A percentile compares a stretch with the other conserved stretches of the same genome.
phyloP scores from a whole-genome alignment of 1,140 invertebrate species.

The Bicyclus anynana region DNA sequence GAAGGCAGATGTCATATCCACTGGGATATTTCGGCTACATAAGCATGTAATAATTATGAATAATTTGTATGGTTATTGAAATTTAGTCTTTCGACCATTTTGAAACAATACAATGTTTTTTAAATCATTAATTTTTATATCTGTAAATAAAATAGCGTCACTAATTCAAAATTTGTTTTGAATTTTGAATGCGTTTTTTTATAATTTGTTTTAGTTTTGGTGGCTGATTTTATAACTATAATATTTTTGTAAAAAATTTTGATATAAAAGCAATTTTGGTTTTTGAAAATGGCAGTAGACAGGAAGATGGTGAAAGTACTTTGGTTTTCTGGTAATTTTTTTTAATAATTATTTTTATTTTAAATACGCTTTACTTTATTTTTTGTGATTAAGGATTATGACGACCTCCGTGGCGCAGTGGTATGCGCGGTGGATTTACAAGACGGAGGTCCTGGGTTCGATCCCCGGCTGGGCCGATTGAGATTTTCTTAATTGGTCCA shows the following conservation, averaged over 20 bases:
- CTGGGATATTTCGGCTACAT: no score
- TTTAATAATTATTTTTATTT: constrained; percentile 9
- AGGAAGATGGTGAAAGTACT: constrained; percentile 39
- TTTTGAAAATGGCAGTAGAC: not conserved
- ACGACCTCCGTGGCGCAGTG: no score
- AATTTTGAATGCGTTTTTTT: not conserved
- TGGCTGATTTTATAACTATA: not conserved
- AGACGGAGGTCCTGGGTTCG: no score
- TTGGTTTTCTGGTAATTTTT: constrained; percentile 41
- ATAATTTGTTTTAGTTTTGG: not conserved
- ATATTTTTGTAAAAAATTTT: not conserved
- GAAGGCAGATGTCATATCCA: no score
- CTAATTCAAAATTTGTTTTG: not conserved
- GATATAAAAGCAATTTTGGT: not conserved
- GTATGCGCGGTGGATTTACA: no score
- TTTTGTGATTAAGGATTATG: no score
- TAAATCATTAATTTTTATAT: not conserved
- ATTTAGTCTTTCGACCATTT: not conserved
- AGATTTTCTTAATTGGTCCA: no score
- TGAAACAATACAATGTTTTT: not conserved
- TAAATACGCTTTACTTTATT: no score
- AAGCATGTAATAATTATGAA: no score
- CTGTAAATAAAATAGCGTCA: not conserved
- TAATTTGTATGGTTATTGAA: not conserved
- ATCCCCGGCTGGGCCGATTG: no score